Evolutionary conservation across 2,797 vertebrate genomes (phyloP).

Genomic region (Thaleichthys pacificus): DNA sequence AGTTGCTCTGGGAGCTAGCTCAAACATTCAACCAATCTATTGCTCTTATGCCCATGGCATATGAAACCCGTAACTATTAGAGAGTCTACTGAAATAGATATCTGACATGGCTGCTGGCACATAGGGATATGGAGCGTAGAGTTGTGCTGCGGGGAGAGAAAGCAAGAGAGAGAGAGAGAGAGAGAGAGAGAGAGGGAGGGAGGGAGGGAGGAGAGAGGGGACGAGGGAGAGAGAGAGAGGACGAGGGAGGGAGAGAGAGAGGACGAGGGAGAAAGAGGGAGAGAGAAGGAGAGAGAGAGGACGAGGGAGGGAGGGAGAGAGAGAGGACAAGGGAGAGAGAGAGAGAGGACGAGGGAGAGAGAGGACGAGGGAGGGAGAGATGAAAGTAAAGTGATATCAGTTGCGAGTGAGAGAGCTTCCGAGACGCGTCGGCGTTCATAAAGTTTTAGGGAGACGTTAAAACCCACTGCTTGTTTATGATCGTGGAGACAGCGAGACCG

Average conservation of each 20-base stretch:
- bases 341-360: slow-evolving; percentile 10
- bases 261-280: slow-evolving; percentile 10
- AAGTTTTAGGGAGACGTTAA: slow-evolving; percentile 56
- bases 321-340: slow-evolving; percentile 8
- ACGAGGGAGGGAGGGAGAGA: not conserved
- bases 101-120: slow-evolving; percentile 33
- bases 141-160: not conserved
- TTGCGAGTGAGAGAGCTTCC: slow-evolving; percentile 6
- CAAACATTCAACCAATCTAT: slow-evolving; percentile 34
- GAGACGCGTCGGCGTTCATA: slow-evolving; percentile 41
- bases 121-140: slow-evolving; percentile 14
- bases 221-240: not conserved
- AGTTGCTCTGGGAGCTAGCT: slow-evolving; percentile 54
- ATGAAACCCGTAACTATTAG: slow-evolving; percentile 34
- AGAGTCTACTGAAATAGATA: slow-evolving; percentile 39
- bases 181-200: not conserved
- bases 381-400: slow-evolving; percentile 30
- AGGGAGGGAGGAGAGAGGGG: not conserved
- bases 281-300: slow-evolving; percentile 10
- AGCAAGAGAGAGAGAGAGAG: not conserved
- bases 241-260: slow-evolving; percentile 9
- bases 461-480: slow-evolving; percentile 64
- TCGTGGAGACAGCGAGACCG: slow-evolving; percentile 30
- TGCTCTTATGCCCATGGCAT: slow-evolving; percentile 23
- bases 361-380: slow-evolving; percentile 5